Conservation (phyloP, 2,797 vertebrate species). For the Anas acuta region DNA sequence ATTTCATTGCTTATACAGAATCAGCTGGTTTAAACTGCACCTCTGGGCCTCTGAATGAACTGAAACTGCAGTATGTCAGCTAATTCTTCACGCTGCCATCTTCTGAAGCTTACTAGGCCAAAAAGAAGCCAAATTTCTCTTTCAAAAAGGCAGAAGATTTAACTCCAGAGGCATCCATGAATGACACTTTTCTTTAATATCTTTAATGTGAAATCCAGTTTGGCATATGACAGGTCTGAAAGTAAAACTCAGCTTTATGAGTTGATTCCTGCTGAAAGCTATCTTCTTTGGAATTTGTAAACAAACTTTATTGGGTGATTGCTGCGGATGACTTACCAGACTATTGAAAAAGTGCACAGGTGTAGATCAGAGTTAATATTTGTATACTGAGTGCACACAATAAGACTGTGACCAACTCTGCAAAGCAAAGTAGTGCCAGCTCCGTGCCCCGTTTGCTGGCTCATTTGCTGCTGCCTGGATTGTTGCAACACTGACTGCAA, state of each 20-base stretch:
- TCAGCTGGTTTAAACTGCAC: background rate
- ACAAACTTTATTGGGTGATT: background rate
- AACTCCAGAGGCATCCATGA: background rate
- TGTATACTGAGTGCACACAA: background rate
- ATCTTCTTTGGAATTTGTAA: background rate
- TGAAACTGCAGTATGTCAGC: background rate
- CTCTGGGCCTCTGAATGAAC: background rate
- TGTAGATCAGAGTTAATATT: conserved; percentile 17
- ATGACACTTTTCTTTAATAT: background rate
- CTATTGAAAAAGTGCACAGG: background rate
- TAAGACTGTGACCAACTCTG: background rate
- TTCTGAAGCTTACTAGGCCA: background rate
- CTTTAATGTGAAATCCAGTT: background rate
- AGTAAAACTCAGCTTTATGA: background rate
- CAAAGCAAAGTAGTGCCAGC: background rate
- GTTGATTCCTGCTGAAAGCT: background rate
- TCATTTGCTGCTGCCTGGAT: background rate
- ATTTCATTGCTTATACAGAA: background rate
- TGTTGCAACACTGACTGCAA: background rate
- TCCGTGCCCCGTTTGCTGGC: fast-evolving
- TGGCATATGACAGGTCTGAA: background rate
- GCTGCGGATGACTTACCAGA: background rate
- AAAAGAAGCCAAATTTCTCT: background rate
- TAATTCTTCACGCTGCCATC: background rate
- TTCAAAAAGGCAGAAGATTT: background rate